Evolutionary conservation across 2,888 invertebrate genomes (phyloP).

Genomic region (Drosophila maculinotata): DNA sequence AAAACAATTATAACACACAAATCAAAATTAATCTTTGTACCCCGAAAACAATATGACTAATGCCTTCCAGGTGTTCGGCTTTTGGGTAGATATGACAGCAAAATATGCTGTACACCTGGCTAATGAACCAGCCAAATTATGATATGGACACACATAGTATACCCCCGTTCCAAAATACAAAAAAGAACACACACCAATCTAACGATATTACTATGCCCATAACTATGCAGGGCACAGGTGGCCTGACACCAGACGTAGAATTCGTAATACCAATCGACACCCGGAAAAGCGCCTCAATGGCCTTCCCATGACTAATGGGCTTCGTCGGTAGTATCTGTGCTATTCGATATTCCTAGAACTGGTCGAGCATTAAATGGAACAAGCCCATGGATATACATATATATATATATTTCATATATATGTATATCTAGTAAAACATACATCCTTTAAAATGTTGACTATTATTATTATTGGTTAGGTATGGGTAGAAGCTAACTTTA

Average conservation of each 20-base stretch:
- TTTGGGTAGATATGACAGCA: conserved; percentile 26
- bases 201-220: conserved; percentile 25
- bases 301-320: conserved; percentile 25
- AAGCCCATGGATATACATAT: no score
- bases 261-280: conserved; percentile 25
- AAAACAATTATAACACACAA: conserved; percentile 20
- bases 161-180: neutral
- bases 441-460: no score
- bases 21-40: conserved; percentile 49
- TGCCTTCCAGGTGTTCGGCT: conserved; percentile 50
- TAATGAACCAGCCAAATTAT: conserved; percentile 41
- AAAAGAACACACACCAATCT: conserved; percentile 11
- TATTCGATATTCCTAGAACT: no score
- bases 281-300: conserved; percentile 14
- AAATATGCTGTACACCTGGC: conserved; percentile 56
- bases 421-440: no score
- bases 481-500: no score
- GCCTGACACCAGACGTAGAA: conserved; percentile 25
- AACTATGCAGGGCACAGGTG: no score
- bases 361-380: no score
- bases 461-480: no score
- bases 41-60: conserved; percentile 51
- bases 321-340: no score
- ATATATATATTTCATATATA: no score
- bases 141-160: conserved; percentile 31